phyloP scores from a whole-genome alignment of 2,113 vertebrate species.

The Vicugna pacos region DNA sequence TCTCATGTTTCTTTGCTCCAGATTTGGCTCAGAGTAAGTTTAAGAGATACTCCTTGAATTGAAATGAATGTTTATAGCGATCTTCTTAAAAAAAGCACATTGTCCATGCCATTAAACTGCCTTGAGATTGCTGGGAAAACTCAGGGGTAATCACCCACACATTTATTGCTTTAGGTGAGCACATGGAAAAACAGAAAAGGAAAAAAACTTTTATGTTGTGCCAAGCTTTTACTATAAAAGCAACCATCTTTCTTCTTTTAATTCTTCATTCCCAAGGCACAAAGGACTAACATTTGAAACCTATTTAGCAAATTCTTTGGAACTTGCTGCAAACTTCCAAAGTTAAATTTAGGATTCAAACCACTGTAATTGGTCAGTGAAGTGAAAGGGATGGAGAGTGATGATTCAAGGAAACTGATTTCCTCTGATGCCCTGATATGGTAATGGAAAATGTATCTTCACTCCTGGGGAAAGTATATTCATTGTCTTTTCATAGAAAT shows the following conservation, averaged over 20 bases:
- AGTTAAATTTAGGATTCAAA: conserved; percentile 62
- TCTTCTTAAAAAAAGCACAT: neutral
- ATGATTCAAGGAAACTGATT: neutral
- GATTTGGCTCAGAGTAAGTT: neutral
- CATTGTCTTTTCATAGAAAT: neutral
- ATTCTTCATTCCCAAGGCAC: conserved; percentile 4
- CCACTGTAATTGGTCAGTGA: neutral
- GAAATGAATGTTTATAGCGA: neutral
- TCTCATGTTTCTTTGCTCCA: neutral
- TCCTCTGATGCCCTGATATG: neutral
- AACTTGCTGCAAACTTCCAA: conserved; percentile 46
- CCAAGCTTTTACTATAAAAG: conserved; percentile 52
- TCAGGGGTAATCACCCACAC: conserved; percentile 33
- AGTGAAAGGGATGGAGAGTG: neutral
- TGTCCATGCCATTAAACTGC: neutral
- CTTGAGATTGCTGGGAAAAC: conserved; percentile 20
- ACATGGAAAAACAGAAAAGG: neutral
- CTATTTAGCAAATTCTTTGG: conserved; percentile 73
- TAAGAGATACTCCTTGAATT: neutral
- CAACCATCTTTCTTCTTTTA: conserved; percentile 36
- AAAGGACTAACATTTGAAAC: conserved; percentile 77
- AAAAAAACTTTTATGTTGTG: conserved; percentile 58
- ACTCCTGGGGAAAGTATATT: neutral
- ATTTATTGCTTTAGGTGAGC: conserved; percentile 56
- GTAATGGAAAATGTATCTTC: neutral